Evolutionary conservation across 1,140 invertebrate genomes (phyloP).

Genomic region (Leucophenga varia): DNA sequence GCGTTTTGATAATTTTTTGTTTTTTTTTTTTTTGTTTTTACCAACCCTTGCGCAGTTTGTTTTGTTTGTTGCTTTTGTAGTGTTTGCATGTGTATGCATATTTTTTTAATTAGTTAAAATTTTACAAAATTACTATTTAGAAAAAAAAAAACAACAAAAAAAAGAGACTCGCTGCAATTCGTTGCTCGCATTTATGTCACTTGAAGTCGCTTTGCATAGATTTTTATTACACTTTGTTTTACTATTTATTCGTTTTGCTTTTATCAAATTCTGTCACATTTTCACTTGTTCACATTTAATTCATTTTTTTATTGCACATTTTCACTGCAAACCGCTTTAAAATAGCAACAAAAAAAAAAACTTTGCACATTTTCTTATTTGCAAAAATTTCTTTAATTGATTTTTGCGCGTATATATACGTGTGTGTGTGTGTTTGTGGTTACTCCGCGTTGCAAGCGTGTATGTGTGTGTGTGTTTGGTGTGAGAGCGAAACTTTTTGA

Average conservation of each 20-base stretch:
- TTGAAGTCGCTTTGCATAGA: not conserved
- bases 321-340: no score
- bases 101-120: conserved; percentile 19
- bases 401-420: conserved; percentile 40
- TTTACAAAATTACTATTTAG: no score
- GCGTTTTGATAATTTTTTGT: conserved; percentile 22
- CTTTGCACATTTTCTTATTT: conserved; percentile 14
- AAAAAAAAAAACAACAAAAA: no score
- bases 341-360: no score
- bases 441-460: not conserved
- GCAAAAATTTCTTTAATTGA: conserved; percentile 32
- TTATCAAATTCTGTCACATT: not conserved
- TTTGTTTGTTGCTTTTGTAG: conserved; percentile 14
- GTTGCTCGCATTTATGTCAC: not conserved
- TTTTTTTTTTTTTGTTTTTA: conserved; percentile 31
- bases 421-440: conserved; percentile 3
- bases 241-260: conserved; percentile 7
- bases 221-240: conserved; percentile 1
- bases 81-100: conserved; percentile 12
- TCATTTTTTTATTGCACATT: no score
- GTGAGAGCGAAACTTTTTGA: conserved; percentile 2
- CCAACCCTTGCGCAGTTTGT: conserved; percentile 36
- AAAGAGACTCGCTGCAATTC: no score
- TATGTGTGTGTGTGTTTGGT: conserved; percentile 11
- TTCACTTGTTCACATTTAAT: no score